Evolutionary conservation across 2,888 invertebrate species (phyloP).

Genomic region (Spatulosminthurus flaviceps): DNA sequence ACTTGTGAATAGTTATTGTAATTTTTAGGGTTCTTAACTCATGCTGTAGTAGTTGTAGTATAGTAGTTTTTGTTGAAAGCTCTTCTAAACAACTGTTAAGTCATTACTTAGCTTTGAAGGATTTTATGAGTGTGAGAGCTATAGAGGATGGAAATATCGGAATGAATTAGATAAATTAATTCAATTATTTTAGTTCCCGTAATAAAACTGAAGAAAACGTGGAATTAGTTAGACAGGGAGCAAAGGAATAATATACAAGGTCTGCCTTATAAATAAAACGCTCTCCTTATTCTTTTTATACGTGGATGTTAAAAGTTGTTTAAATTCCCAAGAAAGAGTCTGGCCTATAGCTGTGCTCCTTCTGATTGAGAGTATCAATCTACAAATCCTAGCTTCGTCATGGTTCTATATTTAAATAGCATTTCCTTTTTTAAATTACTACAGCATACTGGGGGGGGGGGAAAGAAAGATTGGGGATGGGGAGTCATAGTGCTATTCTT

Average conservation of each 20-base stretch:
- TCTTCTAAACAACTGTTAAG: too few relatives aligned
- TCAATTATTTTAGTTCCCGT: background rate
- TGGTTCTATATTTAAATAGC: background rate
- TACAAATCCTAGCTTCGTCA: slow-evolving; percentile 10
- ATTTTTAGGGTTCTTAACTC: too few relatives aligned
- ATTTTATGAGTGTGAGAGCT: background rate
- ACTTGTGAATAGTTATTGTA: background rate
- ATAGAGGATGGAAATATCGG: background rate
- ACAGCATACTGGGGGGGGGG: background rate
- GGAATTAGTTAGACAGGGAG: background rate
- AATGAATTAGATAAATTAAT: background rate
- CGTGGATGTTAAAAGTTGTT: too few relatives aligned
- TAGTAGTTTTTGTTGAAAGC: too few relatives aligned
- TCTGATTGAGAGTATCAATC: slow-evolving; percentile 1
- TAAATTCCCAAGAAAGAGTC: too few relatives aligned
- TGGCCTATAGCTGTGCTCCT: too few relatives aligned
- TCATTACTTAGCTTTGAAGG: background rate
- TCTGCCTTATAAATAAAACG: too few relatives aligned
- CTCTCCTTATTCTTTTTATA: too few relatives aligned
- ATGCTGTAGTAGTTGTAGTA: too few relatives aligned
- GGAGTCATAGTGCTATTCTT: background rate
- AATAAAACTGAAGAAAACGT: background rate
- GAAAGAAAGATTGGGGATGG: background rate
- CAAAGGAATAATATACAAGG: background rate
- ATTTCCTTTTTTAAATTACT: slow-evolving; percentile 21